Conservation (phyloP, 2,888 invertebrate species). For the Incurvaria masculella region DNA sequence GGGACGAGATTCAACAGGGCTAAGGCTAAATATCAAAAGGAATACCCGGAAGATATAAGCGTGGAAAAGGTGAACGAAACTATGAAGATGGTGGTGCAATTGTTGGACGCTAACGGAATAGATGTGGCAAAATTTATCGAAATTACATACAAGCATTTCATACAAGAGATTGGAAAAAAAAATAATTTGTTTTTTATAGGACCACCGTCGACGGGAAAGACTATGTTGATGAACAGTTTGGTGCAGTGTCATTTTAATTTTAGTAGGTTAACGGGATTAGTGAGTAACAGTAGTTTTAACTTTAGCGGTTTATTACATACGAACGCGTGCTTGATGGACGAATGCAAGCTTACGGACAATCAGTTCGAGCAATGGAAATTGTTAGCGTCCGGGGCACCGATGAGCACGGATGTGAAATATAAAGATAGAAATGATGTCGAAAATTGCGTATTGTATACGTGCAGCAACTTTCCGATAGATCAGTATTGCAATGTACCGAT, state of each 20-base stretch:
- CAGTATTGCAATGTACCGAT: too few species aligned
- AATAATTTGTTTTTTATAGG: slow-evolving; percentile 10
- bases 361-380: slow-evolving; percentile 25
- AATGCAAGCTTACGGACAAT: slow-evolving; percentile 22
- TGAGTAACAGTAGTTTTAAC: slow-evolving; percentile 18
- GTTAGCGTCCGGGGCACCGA: slow-evolving; percentile 14
- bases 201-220: slow-evolving; percentile 8
- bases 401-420: slow-evolving; percentile 12
- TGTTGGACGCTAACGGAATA: too few species aligned
- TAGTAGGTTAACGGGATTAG: slow-evolving; percentile 18
- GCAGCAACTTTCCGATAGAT: too few species aligned
- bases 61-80: too few species aligned
- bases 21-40: too few species aligned
- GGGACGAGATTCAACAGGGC: too few species aligned
- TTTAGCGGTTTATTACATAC: slow-evolving; percentile 15
- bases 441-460: slow-evolving; percentile 3
- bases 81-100: too few species aligned
- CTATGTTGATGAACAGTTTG: slow-evolving; percentile 9
- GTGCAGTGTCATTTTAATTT: slow-evolving; percentile 16
- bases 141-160: slow-evolving; percentile 6
- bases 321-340: slow-evolving; percentile 23
- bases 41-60: too few species aligned
- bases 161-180: slow-evolving; percentile 1
- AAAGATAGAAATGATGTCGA: slow-evolving; percentile 6
- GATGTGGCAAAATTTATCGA: slow-evolving; percentile 3